Percentiles rank a stretch among this genome's conserved stretches.
Evolutionary conservation across 2,113 vertebrate genomes (phyloP).

Genomic region (Eretmochelys imbricata): DNA sequence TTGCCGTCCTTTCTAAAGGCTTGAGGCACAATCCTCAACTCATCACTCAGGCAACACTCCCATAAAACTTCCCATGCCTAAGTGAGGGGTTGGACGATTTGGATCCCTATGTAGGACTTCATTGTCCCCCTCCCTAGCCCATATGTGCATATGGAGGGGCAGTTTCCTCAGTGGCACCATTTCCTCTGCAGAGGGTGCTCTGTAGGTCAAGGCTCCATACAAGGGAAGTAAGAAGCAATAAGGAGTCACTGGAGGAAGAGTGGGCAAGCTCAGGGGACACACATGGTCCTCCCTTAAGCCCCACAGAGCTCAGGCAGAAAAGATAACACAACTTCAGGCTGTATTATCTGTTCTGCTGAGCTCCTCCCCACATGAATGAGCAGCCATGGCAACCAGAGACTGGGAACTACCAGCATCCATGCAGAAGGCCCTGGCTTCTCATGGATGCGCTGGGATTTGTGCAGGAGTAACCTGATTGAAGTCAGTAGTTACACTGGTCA

Average conservation of each 20-base stretch:
- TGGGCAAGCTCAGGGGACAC: rapidly evolving
- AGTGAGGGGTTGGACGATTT: not conserved
- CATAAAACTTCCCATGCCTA: not conserved
- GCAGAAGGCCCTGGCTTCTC: not conserved
- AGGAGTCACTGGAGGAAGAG: not conserved
- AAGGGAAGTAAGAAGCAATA: not conserved
- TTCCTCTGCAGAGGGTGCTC: not conserved
- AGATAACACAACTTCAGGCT: not conserved
- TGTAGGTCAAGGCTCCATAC: not conserved
- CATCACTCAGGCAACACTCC: not conserved
- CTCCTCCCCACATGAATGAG: not conserved
- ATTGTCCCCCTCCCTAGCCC: not conserved
- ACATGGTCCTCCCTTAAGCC: not conserved
- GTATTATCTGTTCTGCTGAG: not conserved
- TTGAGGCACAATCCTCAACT: not conserved
- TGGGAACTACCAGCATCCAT: no score
- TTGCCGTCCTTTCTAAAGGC: not conserved
- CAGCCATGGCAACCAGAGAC: not conserved
- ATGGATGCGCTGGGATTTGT: not conserved
- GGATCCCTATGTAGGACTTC: not conserved
- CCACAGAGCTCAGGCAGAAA: rapidly evolving
- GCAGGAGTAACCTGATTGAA: not conserved
- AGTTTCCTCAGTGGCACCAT: not conserved
- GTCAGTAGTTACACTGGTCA: slow-evolving; percentile 11
- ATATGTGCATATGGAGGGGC: not conserved